These are phyloP conservation scores for Mirounga angustirostris DNA, from an alignment of 2,113 vertebrate species.

Conservation along the genomic window DNA sequence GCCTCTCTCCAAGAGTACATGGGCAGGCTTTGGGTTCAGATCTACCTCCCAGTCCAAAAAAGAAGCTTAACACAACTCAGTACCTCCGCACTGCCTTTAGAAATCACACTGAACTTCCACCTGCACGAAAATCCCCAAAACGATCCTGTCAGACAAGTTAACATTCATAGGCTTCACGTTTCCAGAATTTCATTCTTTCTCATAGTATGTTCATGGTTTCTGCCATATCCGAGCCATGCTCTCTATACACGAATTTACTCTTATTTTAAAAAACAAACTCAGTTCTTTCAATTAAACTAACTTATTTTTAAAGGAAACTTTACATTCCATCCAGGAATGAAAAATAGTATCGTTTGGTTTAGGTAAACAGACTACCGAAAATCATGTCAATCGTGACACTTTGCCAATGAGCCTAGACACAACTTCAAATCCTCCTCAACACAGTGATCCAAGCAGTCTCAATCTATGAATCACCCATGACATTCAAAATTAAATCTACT, in stretches of 20 bases:
- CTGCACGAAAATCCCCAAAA: background rate
- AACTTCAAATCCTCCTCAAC: background rate
- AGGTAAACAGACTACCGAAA: background rate
- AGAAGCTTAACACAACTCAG: background rate
- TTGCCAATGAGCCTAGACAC: background rate
- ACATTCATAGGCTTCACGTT: background rate
- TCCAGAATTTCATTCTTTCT: background rate
- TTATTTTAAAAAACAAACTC: background rate
- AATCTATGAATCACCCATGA: background rate
- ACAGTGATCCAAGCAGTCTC: background rate
- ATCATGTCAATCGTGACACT: background rate
- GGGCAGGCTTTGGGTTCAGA: background rate
- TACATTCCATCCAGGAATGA: background rate
- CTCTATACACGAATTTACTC: background rate
- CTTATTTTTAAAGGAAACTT: background rate
- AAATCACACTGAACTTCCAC: background rate
- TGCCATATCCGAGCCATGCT: background rate
- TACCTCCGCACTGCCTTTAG: background rate
- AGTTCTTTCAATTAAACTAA: background rate
- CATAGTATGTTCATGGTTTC: background rate
- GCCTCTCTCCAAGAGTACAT: background rate
- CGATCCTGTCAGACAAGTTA: background rate
- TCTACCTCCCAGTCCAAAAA: too few species aligned
- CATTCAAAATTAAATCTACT: background rate
- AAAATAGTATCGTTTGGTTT: background rate